Evolutionary conservation across 2,797 vertebrate species (phyloP), one percentile per base, ranked within the genome.

Genomic region (Molossus alvarezi): DNA sequence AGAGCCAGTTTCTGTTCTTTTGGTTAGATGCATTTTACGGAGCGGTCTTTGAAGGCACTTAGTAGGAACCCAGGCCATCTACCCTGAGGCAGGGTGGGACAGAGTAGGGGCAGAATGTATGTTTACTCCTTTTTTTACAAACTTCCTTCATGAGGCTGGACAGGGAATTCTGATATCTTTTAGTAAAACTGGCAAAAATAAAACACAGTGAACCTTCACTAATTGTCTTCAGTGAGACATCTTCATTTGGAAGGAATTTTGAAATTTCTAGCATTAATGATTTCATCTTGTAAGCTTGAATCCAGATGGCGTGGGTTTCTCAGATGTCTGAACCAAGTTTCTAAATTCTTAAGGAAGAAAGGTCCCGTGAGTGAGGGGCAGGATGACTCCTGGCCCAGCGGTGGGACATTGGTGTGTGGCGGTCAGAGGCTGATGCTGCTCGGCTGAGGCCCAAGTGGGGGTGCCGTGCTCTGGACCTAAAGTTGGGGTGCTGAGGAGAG

Each of bases 201-300:
- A 94, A 90, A 29, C 62, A 41, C 18, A 41, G 25, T 62, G 23
- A 91, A 53, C 82, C 37, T 91, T 84, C 45, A 48, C 53, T 60
- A 18, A 84, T 29, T 25, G 20, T 92, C 72, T 90, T 83, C 62
- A 62, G 3, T 13, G 89, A 95, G 73, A 72, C 21, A 48, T 64
- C 62, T 73, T 93, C 5, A 75, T 57, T 76, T 60, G 20, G 71
- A 88, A 92, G 90, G 64, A 75, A 62, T 93, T 91, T 93, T 58
- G 9, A 92, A 90, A 79, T 82, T 69, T 29, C 53, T 87, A 87
- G n/a, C 20, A 48, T 81, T 33, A 64, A 25, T 88, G 67, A 64
- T 65, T 69, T 95, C 33, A 60, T 77, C 33, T 93, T 88, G 91
- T 87, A n/a, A 90, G 72, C 18, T 73, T 82, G 65, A 96, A 83